Evolutionary conservation across 2,113 vertebrate genomes (phyloP).

Genomic region (Oxyura jamaicensis): DNA sequence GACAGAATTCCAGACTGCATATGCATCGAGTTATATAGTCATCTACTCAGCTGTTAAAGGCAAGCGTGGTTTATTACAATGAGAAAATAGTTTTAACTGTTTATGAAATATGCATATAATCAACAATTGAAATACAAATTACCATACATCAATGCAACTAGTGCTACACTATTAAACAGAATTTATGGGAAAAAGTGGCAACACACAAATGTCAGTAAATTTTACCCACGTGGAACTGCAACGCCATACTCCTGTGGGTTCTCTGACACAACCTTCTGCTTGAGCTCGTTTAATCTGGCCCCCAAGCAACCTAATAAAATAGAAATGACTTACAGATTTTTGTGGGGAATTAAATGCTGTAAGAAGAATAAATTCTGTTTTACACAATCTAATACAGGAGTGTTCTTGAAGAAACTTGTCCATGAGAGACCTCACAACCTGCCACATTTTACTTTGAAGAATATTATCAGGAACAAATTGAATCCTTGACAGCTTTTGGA

Average conservation of each 20-base stretch:
- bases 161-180: background rate
- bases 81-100: background rate
- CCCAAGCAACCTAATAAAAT: slow-evolving; percentile 85
- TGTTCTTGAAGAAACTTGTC: background rate
- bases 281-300: slow-evolving; percentile 88
- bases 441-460: background rate
- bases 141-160: background rate
- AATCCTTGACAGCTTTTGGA: background rate
- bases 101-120: background rate
- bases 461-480: background rate
- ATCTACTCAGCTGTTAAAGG: background rate
- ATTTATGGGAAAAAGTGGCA: background rate
- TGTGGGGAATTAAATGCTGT: background rate
- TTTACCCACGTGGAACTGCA: slow-evolving; percentile 91
- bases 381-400: background rate
- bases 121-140: background rate
- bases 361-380: background rate
- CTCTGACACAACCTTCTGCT: slow-evolving; percentile 92
- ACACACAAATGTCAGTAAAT: background rate
- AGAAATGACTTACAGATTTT: background rate
- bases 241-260: slow-evolving; percentile 88
- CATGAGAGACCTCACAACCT: background rate
- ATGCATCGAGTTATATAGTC: background rate
- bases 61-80: background rate
- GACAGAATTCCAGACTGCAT: background rate